Percentiles rank a stretch among this genome's conserved stretches.
Conservation (phyloP, 2,797 vertebrate genomes). For the Chiroxiphia lanceolata region DNA sequence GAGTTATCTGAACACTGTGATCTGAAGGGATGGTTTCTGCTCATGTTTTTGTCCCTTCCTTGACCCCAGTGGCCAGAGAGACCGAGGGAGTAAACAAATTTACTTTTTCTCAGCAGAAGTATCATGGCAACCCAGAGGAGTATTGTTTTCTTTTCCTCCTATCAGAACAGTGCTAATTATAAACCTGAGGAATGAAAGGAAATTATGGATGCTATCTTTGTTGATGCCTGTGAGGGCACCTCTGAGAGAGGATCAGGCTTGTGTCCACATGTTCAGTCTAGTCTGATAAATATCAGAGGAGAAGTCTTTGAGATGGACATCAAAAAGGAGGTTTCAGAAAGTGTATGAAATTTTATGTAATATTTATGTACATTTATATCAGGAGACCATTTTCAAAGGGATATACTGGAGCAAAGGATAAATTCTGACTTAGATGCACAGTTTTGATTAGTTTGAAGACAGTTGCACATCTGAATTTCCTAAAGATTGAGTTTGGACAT, state of each 20-base stretch:
- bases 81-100: neutral
- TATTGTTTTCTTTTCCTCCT: neutral
- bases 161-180: neutral
- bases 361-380: neutral
- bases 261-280: fast-evolving
- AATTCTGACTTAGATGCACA: neutral
- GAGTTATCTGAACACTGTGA: neutral
- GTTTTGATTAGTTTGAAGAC: neutral
- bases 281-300: neutral
- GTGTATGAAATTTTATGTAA: neutral
- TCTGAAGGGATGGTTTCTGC: neutral
- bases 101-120: neutral
- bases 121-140: neutral
- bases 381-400: neutral
- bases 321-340: neutral
- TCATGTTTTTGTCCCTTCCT: neutral
- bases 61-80: neutral
- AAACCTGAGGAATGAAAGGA: neutral
- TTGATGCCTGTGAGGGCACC: neutral
- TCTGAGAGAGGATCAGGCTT: neutral
- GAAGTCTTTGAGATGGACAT: neutral
- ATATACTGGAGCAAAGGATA: neutral
- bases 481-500: neutral
- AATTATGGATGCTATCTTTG: neutral
- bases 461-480: neutral